A percentile compares a stretch with the other conserved stretches of the same genome.
Conservation (phyloP, 2,888 invertebrate species). For the Dermolepida albohirtum region DNA sequence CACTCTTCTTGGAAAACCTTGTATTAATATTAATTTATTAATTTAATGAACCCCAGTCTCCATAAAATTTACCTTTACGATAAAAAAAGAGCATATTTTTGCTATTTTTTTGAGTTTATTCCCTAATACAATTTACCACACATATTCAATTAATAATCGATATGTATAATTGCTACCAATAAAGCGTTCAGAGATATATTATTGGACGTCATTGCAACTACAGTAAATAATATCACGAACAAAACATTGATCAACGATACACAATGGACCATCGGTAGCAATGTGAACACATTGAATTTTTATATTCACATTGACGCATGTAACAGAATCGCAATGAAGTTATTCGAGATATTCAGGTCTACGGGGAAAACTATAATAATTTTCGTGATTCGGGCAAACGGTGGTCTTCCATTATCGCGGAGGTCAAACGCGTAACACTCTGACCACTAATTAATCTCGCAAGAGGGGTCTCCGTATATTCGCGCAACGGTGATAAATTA, state of each 20-base stretch:
- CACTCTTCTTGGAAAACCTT: too few relatives aligned
- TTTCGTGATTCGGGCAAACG: slow-evolving; percentile 31
- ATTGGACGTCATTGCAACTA: slow-evolving; percentile 49
- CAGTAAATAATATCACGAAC: slow-evolving; percentile 57
- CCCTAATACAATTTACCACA: too few relatives aligned
- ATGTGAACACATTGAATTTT: slow-evolving; percentile 50
- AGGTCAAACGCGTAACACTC: slow-evolving; percentile 32
- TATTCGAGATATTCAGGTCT: slow-evolving; percentile 44
- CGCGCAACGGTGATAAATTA: slow-evolving; percentile 33
- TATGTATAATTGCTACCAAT: slow-evolving; percentile 5
- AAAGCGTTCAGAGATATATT: slow-evolving; percentile 7
- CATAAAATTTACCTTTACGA: too few relatives aligned
- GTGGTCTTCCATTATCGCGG: slow-evolving; percentile 32
- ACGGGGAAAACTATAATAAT: slow-evolving; percentile 15
- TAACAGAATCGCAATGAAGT: slow-evolving; percentile 36
- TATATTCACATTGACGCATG: slow-evolving; percentile 46
- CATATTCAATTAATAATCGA: slow-evolving; percentile 2
- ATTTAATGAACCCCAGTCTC: too few relatives aligned
- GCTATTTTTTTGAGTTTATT: too few relatives aligned
- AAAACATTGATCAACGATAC: slow-evolving; percentile 58
- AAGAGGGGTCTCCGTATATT: slow-evolving; percentile 27
- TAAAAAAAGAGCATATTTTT: too few relatives aligned
- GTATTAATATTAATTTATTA: too few relatives aligned
- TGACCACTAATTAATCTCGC: slow-evolving; percentile 36
- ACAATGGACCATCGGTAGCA: slow-evolving; percentile 53